A percentile compares a stretch with the other conserved stretches of the same genome.
Conservation (phyloP, 1,140 invertebrate genomes). For the Habropoda laboriosa region DNA sequence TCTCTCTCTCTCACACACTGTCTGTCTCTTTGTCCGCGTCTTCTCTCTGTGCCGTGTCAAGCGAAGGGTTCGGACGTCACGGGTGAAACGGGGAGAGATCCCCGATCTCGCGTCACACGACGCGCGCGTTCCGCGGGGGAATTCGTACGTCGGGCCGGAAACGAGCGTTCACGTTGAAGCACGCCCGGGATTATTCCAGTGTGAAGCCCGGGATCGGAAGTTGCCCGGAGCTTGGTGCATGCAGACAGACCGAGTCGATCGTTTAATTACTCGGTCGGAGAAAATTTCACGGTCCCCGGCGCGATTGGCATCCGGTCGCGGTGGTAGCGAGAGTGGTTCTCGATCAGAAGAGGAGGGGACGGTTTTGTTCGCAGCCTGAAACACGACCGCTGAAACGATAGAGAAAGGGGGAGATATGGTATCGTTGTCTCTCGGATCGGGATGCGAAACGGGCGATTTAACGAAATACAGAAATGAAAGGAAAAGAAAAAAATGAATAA, state of each 20-base stretch:
- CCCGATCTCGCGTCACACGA: background rate
- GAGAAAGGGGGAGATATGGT: background rate
- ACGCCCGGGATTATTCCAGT: too few species aligned
- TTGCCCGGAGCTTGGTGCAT: too few species aligned
- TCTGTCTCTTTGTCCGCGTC: conserved; percentile 59
- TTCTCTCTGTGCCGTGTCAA: conserved; percentile 48
- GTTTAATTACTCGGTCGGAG: conserved; percentile 12
- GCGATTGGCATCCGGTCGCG: background rate
- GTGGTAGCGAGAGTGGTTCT: background rate
- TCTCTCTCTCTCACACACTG: conserved; percentile 62
- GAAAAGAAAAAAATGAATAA: background rate
- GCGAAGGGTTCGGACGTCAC: background rate
- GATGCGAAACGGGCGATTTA: too few species aligned
- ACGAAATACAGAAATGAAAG: too few species aligned
- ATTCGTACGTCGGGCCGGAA: background rate
- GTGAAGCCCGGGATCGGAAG: too few species aligned
- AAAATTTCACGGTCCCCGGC: conserved; percentile 25
- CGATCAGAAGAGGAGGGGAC: background rate
- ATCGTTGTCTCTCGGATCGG: too few species aligned
- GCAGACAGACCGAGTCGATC: background rate
- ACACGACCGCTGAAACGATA: background rate
- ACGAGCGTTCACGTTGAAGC: background rate
- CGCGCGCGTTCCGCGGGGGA: background rate
- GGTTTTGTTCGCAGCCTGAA: background rate
- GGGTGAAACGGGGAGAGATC: background rate